Conservation (phyloP, 1,140 invertebrate species). For the Tetragnatha versicolor region DNA sequence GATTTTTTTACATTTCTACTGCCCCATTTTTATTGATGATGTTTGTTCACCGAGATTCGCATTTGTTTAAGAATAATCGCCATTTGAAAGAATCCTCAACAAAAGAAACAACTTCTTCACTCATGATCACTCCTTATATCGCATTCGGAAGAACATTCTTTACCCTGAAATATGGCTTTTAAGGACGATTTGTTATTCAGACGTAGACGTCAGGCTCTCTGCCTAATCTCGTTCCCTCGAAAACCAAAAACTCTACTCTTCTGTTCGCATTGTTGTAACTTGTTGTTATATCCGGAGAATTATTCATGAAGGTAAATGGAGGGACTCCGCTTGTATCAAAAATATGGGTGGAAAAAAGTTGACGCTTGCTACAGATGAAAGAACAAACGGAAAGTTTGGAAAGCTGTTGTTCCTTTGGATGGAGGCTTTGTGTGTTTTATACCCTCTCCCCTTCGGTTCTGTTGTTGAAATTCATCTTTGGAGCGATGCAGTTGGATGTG, state of each 20-base stretch:
- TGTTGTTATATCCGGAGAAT: background rate
- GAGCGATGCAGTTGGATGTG: background rate
- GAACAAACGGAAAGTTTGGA: background rate
- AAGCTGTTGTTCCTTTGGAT: too few relatives aligned
- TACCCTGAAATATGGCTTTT: background rate
- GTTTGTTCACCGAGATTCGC: too few relatives aligned
- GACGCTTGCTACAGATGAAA: background rate
- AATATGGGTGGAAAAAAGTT: background rate
- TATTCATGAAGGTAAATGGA: conserved; percentile 21
- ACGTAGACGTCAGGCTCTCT: background rate
- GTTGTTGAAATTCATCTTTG: background rate
- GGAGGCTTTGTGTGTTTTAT: too few relatives aligned
- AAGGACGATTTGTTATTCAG: background rate
- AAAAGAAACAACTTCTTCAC: too few relatives aligned
- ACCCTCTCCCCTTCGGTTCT: too few relatives aligned
- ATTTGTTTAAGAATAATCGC: too few relatives aligned
- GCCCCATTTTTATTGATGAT: too few relatives aligned
- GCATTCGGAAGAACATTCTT: background rate
- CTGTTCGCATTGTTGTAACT: background rate
- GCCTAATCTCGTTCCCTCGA: conserved; percentile 10
- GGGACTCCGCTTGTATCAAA: background rate
- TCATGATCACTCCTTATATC: background rate
- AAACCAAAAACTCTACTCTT: background rate
- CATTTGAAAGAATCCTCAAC: too few relatives aligned
- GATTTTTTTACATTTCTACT: too few relatives aligned